Conservation (phyloP, 2,797 vertebrate species). For the Moxostoma hubbsi region DNA sequence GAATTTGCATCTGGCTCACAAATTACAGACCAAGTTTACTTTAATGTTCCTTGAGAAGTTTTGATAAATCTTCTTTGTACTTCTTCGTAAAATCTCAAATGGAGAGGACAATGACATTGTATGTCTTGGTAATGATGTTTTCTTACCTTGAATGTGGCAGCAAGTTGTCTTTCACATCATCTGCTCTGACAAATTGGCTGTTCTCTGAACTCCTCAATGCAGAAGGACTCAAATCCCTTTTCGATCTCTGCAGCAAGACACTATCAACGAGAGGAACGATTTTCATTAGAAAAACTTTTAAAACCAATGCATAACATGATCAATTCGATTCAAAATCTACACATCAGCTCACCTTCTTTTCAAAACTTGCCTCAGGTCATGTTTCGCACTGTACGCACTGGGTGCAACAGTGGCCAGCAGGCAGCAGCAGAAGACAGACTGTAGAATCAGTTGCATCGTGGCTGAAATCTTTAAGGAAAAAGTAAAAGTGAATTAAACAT, state of each 20-base stretch:
- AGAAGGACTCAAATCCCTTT: constrained; percentile 77
- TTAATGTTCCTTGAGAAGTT: neutral
- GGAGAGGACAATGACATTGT: neutral
- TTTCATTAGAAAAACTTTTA: neutral
- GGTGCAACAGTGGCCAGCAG: constrained; percentile 82
- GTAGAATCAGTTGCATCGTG: constrained; percentile 87
- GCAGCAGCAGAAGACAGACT: constrained; percentile 84
- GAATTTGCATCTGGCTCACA: constrained; percentile 6
- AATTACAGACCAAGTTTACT: constrained; percentile 4
- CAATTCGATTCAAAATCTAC: neutral
- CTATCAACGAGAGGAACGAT: constrained; percentile 68
- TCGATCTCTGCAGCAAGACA: constrained; percentile 83
- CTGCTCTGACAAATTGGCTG: constrained; percentile 77
- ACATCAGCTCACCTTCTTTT: constrained; percentile 87
- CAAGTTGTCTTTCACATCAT: constrained; percentile 81
- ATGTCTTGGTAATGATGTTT: neutral
- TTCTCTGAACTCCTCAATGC: constrained; percentile 52
- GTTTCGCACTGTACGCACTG: constrained; percentile 78
- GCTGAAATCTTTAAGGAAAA: constrained; percentile 70
- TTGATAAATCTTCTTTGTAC: neutral
- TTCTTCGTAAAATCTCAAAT: too few species aligned
- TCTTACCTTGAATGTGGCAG: constrained; percentile 86
- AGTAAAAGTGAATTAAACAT: constrained; percentile 52
- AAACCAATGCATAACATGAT: neutral
- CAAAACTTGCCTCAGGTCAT: constrained; percentile 84